phyloP scores from a whole-genome alignment of 2,797 vertebrate genomes.

The Anguilla marmorata region DNA sequence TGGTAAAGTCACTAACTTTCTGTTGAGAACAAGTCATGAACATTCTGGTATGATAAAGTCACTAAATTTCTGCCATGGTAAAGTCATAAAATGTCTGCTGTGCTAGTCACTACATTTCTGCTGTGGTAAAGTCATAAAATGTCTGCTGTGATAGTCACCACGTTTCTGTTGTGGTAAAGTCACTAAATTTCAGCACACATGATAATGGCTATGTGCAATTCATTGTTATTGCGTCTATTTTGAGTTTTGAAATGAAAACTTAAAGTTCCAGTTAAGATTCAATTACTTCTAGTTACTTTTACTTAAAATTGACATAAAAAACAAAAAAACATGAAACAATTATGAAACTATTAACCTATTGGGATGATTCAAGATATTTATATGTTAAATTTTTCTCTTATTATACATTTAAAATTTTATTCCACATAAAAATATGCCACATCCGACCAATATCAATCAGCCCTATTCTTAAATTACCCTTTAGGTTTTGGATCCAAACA shows the following conservation, averaged over 20 bases:
- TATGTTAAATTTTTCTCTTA: background rate
- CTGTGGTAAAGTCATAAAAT: background rate
- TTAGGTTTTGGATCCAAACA: background rate
- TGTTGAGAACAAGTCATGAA: background rate
- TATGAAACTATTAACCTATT: background rate
- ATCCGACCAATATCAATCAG: background rate
- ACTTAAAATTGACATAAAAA: background rate
- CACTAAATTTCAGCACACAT: background rate
- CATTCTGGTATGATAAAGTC: background rate
- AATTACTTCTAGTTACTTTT: background rate
- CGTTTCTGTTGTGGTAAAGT: background rate
- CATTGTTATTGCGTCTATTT: background rate
- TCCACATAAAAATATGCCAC: background rate
- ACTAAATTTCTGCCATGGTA: background rate
- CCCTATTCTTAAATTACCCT: background rate
- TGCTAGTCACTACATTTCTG: background rate
- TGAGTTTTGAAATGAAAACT: background rate
- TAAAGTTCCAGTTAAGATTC: background rate
- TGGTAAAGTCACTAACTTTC: background rate
- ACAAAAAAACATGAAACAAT: background rate
- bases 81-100: background rate
- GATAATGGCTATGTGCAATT: background rate
- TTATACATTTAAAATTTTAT: background rate
- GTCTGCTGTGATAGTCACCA: background rate
- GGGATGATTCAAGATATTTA: background rate